phyloP scores from a whole-genome alignment of 2,113 vertebrate species.

The Bos taurus region DNA sequence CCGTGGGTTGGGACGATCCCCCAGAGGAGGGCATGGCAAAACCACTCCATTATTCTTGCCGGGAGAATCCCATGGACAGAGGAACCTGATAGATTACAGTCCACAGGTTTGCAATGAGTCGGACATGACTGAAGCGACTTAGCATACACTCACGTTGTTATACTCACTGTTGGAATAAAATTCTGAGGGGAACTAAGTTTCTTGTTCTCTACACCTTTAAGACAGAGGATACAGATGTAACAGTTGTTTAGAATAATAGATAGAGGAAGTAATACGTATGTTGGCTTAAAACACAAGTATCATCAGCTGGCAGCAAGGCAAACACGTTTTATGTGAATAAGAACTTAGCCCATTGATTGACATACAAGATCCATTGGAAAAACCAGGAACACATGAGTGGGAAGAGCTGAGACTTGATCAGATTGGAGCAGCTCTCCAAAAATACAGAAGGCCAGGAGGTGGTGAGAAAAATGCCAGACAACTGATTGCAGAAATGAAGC shows the following conservation, averaged over 20 bases:
- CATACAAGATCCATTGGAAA: constrained; percentile 4
- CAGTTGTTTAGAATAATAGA: not conserved
- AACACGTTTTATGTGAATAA: not conserved
- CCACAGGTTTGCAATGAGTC: not conserved
- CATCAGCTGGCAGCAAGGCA: not conserved
- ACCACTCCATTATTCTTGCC: not conserved
- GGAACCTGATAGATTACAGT: not conserved
- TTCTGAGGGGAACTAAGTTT: not conserved
- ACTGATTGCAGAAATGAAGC: constrained; percentile 47
- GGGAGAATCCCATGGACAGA: not conserved
- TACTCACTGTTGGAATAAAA: not conserved
- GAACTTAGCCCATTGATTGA: not conserved
- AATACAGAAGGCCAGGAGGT: constrained; percentile 38
- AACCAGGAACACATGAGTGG: not conserved
- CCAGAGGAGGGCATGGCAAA: not conserved
- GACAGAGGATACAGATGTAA: not conserved
- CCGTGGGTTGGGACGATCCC: not conserved
- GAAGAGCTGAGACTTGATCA: not conserved
- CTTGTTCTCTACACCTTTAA: not conserved
- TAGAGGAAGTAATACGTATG: not conserved
- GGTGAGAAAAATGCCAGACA: constrained; percentile 53
- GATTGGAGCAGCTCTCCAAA: constrained; percentile 5
- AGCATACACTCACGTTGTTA: not conserved
- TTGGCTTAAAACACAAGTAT: not conserved
- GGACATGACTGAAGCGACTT: not conserved